phyloP scores from a whole-genome alignment of 2,113 vertebrate genomes.

The Salvator merianae region DNA sequence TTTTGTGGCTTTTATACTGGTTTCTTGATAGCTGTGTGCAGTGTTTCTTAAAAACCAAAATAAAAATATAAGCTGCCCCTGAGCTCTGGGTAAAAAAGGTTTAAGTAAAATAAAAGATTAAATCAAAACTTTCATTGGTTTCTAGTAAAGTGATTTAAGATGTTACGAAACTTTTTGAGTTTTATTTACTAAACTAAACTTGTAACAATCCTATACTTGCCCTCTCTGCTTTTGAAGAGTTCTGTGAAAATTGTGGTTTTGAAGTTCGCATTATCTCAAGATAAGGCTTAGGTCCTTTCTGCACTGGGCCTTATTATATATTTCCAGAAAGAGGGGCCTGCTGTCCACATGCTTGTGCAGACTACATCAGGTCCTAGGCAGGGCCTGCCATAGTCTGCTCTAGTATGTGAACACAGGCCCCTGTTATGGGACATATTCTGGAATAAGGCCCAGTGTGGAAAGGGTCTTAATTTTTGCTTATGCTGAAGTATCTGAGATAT shows the following conservation, averaged over 20 bases:
- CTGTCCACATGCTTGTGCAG: no score
- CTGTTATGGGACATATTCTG: no score
- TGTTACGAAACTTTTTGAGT: not conserved
- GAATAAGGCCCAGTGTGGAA: no score
- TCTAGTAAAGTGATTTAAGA: not conserved
- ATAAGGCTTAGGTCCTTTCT: not conserved
- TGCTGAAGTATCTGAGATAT: not conserved
- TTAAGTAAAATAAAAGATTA: not conserved
- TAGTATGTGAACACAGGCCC: no score
- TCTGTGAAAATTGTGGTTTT: not conserved
- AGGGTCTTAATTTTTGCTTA: not conserved
- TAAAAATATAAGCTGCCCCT: not conserved
- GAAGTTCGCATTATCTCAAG: not conserved
- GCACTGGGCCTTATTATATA: no score
- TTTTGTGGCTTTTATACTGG: not conserved
- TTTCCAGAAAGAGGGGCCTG: no score
- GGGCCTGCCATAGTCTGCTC: no score
- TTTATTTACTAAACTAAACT: not conserved
- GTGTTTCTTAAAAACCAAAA: not conserved
- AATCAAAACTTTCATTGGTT: not conserved
- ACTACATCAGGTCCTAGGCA: no score
- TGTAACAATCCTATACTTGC: not conserved
- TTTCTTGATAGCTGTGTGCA: not conserved
- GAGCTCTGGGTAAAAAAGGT: not conserved
- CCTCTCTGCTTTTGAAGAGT: not conserved